Conservation (phyloP, 2,888 invertebrate genomes). For the Phengaris arion region DNA sequence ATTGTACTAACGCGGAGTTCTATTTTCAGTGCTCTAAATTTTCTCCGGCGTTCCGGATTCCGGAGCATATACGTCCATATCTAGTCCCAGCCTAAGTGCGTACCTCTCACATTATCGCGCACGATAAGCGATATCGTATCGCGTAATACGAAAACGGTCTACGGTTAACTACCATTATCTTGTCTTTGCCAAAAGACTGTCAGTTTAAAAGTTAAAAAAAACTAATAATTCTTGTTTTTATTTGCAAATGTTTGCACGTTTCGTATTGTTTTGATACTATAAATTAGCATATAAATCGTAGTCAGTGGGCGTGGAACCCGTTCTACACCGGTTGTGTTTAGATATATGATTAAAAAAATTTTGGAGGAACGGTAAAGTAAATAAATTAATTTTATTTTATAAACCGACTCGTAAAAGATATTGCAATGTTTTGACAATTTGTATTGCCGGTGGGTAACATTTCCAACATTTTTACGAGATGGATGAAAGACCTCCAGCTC, state of each 20-base stretch:
- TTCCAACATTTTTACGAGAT: not conserved
- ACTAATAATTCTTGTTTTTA: not conserved
- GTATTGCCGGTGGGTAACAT: not conserved
- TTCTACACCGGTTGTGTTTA: not conserved
- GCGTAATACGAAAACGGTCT: too few species aligned
- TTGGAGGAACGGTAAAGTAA: not conserved
- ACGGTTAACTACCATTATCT: too few species aligned
- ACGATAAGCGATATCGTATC: too few species aligned
- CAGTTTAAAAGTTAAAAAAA: too few species aligned
- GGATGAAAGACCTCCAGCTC: not conserved
- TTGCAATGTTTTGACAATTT: not conserved
- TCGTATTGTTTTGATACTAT: not conserved
- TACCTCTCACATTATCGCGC: too few species aligned
- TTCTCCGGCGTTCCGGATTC: too few species aligned
- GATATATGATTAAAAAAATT: not conserved
- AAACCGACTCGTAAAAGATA: not conserved
- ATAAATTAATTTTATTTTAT: not conserved
- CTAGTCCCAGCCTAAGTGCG: too few species aligned
- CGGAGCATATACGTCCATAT: too few species aligned
- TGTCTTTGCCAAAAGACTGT: too few species aligned
- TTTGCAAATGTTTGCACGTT: not conserved
- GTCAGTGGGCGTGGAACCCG: conserved; percentile 14
- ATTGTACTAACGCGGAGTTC: too few species aligned
- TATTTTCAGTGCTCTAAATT: too few species aligned
- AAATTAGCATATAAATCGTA: conserved; percentile 18